Evolutionary conservation across 1,140 invertebrate genomes (phyloP).

Genomic region (Frieseomelitta varia): DNA sequence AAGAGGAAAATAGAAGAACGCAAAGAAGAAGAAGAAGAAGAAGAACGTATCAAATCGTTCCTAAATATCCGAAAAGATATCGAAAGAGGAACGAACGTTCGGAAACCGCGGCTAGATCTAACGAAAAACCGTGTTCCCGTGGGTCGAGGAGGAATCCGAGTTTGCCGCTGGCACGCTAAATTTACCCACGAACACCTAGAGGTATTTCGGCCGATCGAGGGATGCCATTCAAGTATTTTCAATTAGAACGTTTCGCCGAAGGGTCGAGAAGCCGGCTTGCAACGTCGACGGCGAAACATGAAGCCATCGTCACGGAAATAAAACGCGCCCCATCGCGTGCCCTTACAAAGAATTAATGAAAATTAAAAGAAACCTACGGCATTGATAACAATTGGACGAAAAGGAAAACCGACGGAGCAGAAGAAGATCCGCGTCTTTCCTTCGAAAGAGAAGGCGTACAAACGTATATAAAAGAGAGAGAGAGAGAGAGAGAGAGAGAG

Average conservation of each 20-base stretch:
- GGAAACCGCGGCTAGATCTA: neutral
- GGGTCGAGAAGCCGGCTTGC: constrained; percentile 39
- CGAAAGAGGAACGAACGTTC: neutral
- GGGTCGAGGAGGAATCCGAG: constrained; percentile 45
- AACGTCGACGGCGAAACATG: constrained; percentile 2
- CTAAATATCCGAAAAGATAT: neutral
- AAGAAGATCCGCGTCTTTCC: neutral
- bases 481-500: no score
- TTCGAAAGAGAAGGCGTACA: neutral
- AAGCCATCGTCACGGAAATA: constrained; percentile 58
- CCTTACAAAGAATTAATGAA: constrained; percentile 41
- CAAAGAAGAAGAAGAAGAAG: neutral
- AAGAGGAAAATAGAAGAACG: neutral
- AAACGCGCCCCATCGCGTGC: constrained; percentile 38
- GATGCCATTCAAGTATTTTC: constrained; percentile 72
- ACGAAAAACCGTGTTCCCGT: constrained; percentile 33
- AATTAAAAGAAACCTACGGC: constrained; percentile 63
- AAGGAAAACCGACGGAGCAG: constrained; percentile 25
- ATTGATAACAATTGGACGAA: constrained; percentile 23
- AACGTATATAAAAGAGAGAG: no score
- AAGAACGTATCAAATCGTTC: neutral
- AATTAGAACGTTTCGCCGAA: constrained; percentile 62
- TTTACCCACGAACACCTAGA: constrained; percentile 65
- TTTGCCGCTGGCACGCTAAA: constrained; percentile 62
- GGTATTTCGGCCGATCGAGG: constrained; percentile 65